Conservation (phyloP, 2,113 vertebrate genomes). For the Hypanus sabinus region DNA sequence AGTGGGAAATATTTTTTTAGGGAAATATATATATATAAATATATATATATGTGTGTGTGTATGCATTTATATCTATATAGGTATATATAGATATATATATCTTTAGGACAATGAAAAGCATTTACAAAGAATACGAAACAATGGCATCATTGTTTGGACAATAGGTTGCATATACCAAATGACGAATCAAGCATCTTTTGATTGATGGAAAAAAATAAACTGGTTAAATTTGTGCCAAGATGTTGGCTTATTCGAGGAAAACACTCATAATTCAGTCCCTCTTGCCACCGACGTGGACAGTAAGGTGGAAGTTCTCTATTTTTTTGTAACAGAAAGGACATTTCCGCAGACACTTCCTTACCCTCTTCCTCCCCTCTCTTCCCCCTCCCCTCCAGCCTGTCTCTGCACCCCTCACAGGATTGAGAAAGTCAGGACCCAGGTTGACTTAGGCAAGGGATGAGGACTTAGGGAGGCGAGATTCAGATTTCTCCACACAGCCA, state of each 20-base stretch:
- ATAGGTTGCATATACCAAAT: conserved; percentile 29
- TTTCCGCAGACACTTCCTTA: not conserved
- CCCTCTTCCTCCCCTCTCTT: not conserved
- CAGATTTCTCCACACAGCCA: not conserved
- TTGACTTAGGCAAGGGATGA: not conserved
- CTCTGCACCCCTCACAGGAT: too few relatives aligned
- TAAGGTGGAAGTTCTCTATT: not conserved
- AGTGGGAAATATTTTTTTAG: conserved; percentile 30
- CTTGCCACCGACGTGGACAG: not conserved
- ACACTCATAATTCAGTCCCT: not conserved
- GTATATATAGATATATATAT: conserved; percentile 26
- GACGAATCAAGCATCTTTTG: not conserved
- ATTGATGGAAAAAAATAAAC: not conserved
- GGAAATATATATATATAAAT: conserved; percentile 17
- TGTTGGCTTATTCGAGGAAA: not conserved
- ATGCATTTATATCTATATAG: conserved; percentile 12
- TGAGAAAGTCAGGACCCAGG: not conserved
- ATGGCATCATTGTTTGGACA: not conserved
- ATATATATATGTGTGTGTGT: conserved; percentile 26
- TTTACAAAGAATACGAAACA: not conserved
- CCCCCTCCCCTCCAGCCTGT: not conserved
- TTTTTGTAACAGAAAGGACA: not conserved
- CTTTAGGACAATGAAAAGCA: conserved; percentile 19
- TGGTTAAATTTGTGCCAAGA: not conserved
- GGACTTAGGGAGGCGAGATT: not conserved